Evolutionary conservation across 2,113 vertebrate genomes (phyloP).

Genomic region (Paramisgurnus dabryanus): DNA sequence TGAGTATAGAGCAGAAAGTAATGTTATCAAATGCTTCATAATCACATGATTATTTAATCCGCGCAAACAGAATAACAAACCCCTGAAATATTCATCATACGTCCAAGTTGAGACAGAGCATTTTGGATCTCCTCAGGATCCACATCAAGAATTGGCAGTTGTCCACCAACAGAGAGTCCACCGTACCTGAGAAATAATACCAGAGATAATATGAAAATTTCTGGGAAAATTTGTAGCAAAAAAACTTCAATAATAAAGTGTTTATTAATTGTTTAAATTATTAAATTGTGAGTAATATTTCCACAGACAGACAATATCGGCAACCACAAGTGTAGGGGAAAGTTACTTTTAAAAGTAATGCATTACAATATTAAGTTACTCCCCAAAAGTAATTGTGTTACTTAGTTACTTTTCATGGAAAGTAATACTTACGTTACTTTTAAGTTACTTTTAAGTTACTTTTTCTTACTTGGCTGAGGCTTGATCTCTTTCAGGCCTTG

Average conservation of each 20-base stretch:
- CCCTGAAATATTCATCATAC: slow-evolving; percentile 90
- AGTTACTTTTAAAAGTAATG: too few species aligned
- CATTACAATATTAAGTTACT: too few species aligned
- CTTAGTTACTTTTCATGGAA: too few species aligned
- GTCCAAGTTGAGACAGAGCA: slow-evolving; percentile 81
- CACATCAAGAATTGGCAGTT: slow-evolving; percentile 82
- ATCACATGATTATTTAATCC: neutral
- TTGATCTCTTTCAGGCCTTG: too few species aligned
- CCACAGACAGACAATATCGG: too few species aligned
- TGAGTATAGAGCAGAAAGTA: neutral
- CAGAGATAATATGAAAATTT: neutral
- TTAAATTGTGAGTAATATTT: too few species aligned
- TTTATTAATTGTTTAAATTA: too few species aligned
- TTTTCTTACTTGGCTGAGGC: too few species aligned
- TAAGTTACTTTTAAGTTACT: too few species aligned
- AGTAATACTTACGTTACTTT: too few species aligned
- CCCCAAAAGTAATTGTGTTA: too few species aligned
- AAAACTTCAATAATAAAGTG: neutral
- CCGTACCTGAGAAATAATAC: slow-evolving; percentile 81
- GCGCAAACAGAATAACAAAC: slow-evolving; percentile 68
- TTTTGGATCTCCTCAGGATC: slow-evolving; percentile 74
- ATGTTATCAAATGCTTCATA: slow-evolving; percentile 4
- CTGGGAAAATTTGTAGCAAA: neutral
- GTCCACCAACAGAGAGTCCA: slow-evolving; percentile 91
- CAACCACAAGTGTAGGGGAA: too few species aligned